Conservation (phyloP, 2,888 invertebrate genomes). For the Coleophora flavipennella region DNA sequence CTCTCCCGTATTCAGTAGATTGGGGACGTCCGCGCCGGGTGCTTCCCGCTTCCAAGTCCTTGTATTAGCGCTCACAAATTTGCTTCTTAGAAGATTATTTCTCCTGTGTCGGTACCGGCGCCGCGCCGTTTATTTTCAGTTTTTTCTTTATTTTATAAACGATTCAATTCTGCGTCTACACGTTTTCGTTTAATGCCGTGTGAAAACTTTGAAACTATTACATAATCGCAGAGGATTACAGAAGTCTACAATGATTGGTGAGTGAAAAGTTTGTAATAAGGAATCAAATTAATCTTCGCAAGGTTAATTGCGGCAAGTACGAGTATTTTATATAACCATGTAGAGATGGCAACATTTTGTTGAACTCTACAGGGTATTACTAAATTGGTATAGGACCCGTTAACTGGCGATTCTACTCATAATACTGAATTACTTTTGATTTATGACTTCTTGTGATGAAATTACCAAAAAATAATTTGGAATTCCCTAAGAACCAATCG, state of each 20-base stretch:
- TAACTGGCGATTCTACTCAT: no score
- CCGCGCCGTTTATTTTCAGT: background rate
- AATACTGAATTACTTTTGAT: no score
- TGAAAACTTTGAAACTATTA: conserved; percentile 52
- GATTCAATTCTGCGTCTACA: conserved; percentile 9
- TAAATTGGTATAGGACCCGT: no score
- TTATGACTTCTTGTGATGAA: no score
- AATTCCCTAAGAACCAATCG: no score
- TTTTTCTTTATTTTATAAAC: background rate
- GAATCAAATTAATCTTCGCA: no score
- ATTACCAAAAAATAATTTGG: no score
- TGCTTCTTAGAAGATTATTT: conserved; percentile 8
- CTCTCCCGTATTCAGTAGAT: conserved; percentile 61
- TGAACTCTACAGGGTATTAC: no score
- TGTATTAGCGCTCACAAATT: conserved; percentile 3
- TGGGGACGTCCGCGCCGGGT: conserved; percentile 47
- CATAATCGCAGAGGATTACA: conserved; percentile 38
- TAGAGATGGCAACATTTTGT: no score
- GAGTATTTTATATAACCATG: no score
- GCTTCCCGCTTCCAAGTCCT: conserved; percentile 26
- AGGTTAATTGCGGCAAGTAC: no score
- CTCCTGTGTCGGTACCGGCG: conserved; percentile 2
- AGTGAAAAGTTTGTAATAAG: conserved; percentile 25
- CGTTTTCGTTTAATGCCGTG: conserved; percentile 9
- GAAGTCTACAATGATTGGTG: conserved; percentile 62